phyloP scores from a whole-genome alignment of 1,140 invertebrate species.

The Manduca sexta region DNA sequence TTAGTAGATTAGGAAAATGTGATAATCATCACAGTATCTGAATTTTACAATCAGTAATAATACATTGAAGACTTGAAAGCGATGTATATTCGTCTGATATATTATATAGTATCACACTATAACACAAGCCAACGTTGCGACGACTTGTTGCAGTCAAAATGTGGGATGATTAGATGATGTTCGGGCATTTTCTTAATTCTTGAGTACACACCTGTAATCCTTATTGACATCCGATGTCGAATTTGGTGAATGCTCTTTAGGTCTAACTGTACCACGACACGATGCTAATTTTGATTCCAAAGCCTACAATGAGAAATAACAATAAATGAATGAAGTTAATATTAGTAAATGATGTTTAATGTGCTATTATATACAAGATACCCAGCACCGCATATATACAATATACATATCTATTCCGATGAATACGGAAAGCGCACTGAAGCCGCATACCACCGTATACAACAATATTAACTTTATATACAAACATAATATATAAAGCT shows the following conservation, averaged over 20 bases:
- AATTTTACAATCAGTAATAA: constrained; percentile 35
- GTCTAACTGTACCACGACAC: constrained; percentile 72
- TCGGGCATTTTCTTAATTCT: constrained; percentile 45
- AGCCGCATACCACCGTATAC: too few species aligned
- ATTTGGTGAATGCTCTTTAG: constrained; percentile 68
- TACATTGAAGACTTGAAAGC: constrained; percentile 33
- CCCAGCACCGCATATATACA: constrained; percentile 25
- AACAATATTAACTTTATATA: too few species aligned
- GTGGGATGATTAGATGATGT: constrained; percentile 14
- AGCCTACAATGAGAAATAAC: constrained; percentile 71
- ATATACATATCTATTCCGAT: constrained; percentile 1
- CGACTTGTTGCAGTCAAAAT: constrained; percentile 11
- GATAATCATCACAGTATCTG: constrained; percentile 48
- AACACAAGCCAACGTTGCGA: constrained; percentile 32
- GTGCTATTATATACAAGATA: constrained; percentile 2
- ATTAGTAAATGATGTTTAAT: constrained; percentile 11
- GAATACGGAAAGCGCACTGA: too few species aligned
- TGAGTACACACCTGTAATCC: constrained; percentile 71
- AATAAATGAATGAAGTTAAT: constrained; percentile 66
- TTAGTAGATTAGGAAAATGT: constrained; percentile 60
- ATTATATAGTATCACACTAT: constrained; percentile 38
- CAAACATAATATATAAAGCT: too few species aligned
- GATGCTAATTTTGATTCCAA: constrained; percentile 75
- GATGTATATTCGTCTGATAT: constrained; percentile 8
- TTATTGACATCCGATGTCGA: constrained; percentile 61